Base-by-base conservation (phyloP, 2,113 vertebrate genomes). In the Phyllostomus discolor region DNA sequence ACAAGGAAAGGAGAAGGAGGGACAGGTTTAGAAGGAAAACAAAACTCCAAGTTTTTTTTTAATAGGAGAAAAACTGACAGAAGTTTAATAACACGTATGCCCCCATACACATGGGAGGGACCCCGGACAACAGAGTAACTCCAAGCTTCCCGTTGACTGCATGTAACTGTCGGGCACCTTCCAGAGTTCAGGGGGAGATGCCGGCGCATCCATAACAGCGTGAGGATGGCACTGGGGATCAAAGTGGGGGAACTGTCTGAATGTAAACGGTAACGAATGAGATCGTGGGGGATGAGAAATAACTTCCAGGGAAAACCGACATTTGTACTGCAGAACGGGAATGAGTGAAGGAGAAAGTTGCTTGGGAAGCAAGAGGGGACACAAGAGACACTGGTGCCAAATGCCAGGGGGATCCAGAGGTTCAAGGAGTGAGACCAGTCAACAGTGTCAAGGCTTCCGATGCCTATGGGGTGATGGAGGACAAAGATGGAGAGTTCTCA, bases 401-500 rank as follows among this genome's bases (percentile, higher is more conserved):
- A 20, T 0, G 12, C 67, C 66, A 59, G 31, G 41, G 35, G 24
- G 20, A 35, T 22, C 15, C 50, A 31, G 59, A 52, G 67, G 26
- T 4, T 50, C 66, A 38, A 54, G 78, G 33, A 7, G 24, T 10
- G 33, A 57, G 31, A 43, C 20, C 0, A 0, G 73, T 19, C 19
- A 85, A 4, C 15, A 33, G 9, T 0, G 3, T 9, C 33, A 43
- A 16, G 3, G 50, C 50, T 16, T 81, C 48, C 1, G 1, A 2
- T 41, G 50, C 22, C 24, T 43, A 7, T 6, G 1, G 52, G 52
- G 35, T 22, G n/a, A 28, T 0, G 41, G 52, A 17, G 52, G 26
- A n/a, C 5, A 0, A 19, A 24, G 50, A 4, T 2, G 7, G 22
- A 64, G 43, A 22, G 31, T 0, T 12, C 46, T n/a, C 4, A 1